Evolutionary conservation across 2,113 vertebrate species (phyloP), one percentile per base, ranked within the genome.

Genomic region (Todiramphus chloris): DNA sequence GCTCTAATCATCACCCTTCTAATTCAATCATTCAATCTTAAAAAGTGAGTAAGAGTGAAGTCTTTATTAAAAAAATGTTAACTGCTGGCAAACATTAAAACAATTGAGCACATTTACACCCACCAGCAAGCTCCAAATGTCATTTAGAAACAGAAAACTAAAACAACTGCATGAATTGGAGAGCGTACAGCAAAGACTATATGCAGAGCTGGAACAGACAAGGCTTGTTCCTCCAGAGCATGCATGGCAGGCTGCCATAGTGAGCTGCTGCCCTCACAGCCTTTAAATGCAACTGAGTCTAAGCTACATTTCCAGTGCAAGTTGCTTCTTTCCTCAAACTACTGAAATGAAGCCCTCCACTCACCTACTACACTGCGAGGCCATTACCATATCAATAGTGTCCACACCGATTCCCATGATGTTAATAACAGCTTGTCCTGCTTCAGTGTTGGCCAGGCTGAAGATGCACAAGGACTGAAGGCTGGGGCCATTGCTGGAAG

Each of bases 321-420:
- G n/a, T 43, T 39, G 41, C 70, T 78, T 37, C 69, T 51, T 78
- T 82, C 33, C 23, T 20, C 43, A 18, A 37, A 6, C 7, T 10
- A 13, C 31, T 9, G 8, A n/a, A 68, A 12, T 1, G 7, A 24
- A 67, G 46, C 35, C 21, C 18, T 12, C 10, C 37, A 53, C 97
- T 97, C 80, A 99, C 99, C 99, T 99, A 93, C 98, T 98, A 46
- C 98, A 98, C 96, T 99, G 99, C 33, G 98, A 98, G 64, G 99
- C 98, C 97, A 99, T 98, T 3, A 99, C 99, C 97, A 99, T 94
- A 56, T 99, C 99, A 35, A 99, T 99, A 51, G 99, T 99, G 97
- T 99, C 99, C 95, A 99, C 99, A 1, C 99, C 99, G 0, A 99
- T 99, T 12, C 99, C 99, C 99, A 99, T 99, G 96, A 99, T 99